Evolutionary conservation across 2,888 invertebrate species (phyloP), one percentile per base, ranked within the genome.

Genomic region (Pristionchus mayeri): DNA sequence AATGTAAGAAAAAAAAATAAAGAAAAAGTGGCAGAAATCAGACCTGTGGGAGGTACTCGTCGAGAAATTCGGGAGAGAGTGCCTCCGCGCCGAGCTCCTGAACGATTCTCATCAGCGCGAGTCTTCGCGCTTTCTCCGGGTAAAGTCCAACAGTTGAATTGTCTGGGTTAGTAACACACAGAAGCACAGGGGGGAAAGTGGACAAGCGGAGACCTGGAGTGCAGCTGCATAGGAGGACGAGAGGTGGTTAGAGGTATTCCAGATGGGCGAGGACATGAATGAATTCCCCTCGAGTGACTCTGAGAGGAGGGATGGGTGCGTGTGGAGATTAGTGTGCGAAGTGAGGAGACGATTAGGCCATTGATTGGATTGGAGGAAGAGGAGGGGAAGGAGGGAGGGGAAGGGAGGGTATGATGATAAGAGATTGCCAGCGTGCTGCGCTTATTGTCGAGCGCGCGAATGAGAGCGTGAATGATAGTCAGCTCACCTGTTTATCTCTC

Each of bases 311-410:
- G 44, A 44, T 44, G 44, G 44, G 44, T 44, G 44, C 6, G 44
- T 9, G 44, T 9, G 44, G 40, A 80, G 80, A 80, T 80, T 40
- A 48, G 40, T 16, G 40, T 57, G 79, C 21, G 54, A 40, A 80
- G 40, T 27, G 60, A 52, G 80, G 80, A 44, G 37, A 27, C 71
- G 71, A 71, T 71, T 71, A 71, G 40, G 11, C 37, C 21, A 71
- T 71, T 71, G 71, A 71, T 71, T 71, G 71, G 71, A 80, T 54
- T 50, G 44, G 34, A 3, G 80, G 40, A 34, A 13, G n/a, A n/a
- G n/a, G n/a, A n/a, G n/a, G 54, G 27, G 79, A 52, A 34, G 7
- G 79, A 54, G 34, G n/a, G n/a, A 37, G n/a, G 27, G 80, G 50
- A 21, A 27, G 57, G 48, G 54, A 54, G 24, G 48, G 80, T 27